Evolutionary conservation across 2,113 vertebrate genomes (phyloP), one percentile per base, ranked within the genome.

Genomic region (Tetraodon nigroviridis): DNA sequence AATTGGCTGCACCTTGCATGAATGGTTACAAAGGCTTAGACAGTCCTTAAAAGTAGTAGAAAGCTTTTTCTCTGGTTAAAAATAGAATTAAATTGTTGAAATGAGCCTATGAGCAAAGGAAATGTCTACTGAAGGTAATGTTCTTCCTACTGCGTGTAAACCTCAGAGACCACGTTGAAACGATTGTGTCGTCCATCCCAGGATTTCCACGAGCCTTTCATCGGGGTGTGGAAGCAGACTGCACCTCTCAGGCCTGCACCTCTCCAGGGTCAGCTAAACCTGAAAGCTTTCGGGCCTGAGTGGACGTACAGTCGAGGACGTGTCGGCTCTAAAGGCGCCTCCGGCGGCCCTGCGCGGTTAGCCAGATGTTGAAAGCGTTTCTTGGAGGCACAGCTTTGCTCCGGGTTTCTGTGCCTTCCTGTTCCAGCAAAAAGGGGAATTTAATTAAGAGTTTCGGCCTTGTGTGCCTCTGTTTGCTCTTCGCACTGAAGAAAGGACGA

Each of bases 401-500:
- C 20, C 22, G 24, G 27, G 24, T 7, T 53, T 21, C 17, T n/a
- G 29, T 20, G 58, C 18, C 21, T 12, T 24, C 24, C 24, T 24
- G 24, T 48, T 4, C 4, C 18, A 17, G 32, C 52, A 2, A 55
- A 57, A 57, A 51, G 2, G 49, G 41, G 21, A n/a, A 74, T 44
- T 52, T 64, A 10, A 49, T 71, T 73, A 56, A 10, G 32, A 48
- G 16, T 64, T 61, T 46, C 40, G 45, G 50, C 67, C 56, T 57
- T 41, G 60, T 48, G 19, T 40, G 8, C 61, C 46, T 69, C 29
- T 53, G 19, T 71, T 79, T 73, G 58, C 58, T 49, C 15, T 64
- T 22, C 61, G 7, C 48, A 40, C 44, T 55, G 59, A 51, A 49
- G 27, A 60, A 24, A 69, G 21, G 27, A 56, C 54, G 37, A 48